Evolutionary conservation across 2,113 vertebrate genomes (phyloP).

Genomic region (Kryptolebias marmoratus): DNA sequence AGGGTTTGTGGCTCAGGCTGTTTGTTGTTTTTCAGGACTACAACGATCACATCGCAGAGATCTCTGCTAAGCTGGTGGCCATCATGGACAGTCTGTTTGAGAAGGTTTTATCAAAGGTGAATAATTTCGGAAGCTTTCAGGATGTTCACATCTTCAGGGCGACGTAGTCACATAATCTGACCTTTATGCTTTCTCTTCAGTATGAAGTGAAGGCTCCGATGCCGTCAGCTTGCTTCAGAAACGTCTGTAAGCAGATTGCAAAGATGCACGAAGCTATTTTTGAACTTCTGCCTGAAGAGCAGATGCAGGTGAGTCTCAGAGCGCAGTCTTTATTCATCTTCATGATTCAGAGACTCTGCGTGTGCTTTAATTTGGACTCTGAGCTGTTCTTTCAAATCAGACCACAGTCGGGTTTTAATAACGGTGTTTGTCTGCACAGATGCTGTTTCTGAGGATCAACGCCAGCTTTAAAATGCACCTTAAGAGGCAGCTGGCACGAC

Average conservation of each 20-base stretch:
- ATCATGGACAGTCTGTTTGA: conserved; percentile 99
- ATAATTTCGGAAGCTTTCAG: not conserved
- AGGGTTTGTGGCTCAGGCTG: not conserved
- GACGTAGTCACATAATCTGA: not conserved
- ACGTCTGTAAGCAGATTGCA: conserved; percentile 95
- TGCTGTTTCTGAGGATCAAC: conserved; percentile 94
- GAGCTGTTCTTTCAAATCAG: too few species aligned
- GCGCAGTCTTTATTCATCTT: not conserved
- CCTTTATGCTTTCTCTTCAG: conserved; percentile 70
- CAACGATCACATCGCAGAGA: conserved; percentile 95
- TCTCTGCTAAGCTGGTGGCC: conserved; percentile 96
- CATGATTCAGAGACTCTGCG: not conserved
- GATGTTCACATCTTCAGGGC: not conserved
- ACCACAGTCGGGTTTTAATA: not conserved
- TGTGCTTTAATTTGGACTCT: too few species aligned
- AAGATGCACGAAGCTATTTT: conserved; percentile 99
- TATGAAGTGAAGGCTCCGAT: conserved; percentile 98
- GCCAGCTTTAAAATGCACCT: conserved; percentile 93
- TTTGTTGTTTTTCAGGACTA: conserved; percentile 86
- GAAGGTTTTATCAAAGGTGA: conserved; percentile 94
- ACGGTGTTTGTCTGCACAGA: conserved; percentile 74
- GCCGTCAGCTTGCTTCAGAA: conserved; percentile 94
- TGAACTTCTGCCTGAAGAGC: conserved; percentile 93
- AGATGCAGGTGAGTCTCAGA: conserved; percentile 86
- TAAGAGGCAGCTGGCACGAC: conserved; percentile 92